Evolutionary conservation across 2,888 invertebrate genomes (phyloP), one percentile per base, ranked within the genome.

Genomic region (Sialis lutaria): DNA sequence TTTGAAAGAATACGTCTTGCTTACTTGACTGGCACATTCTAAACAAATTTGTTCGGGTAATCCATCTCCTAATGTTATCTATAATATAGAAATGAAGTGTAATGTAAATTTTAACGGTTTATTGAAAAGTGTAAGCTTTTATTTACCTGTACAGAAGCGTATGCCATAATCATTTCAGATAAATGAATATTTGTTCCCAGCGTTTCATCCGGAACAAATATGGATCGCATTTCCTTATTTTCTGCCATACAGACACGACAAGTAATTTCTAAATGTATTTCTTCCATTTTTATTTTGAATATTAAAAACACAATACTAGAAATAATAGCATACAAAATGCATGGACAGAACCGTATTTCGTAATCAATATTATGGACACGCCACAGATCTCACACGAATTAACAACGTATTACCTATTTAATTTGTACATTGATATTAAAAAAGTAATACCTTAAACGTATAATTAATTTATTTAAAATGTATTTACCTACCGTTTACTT

Each of bases 1-100:
- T 53, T 70, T 70, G 53, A 72, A 72, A 40, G 63, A 56, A 55
- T 73, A 73, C 7, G 72, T 60, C 6, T 67, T 60, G 47, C 72
- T 61, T 10, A 75, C 62, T 46, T 65, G 62, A 49, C 64, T 64
- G 1, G 68, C 65, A 58, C 79, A 80, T 6, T 64, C 61, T 50
- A 62, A 55, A 55, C 79, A 80, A 43, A 79, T 63, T 46, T 67
- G 67, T 55, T 76, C 73, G 1, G 79, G 77, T 47, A 79, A 58
- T 37, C 72, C 72, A 63, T 79, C 78, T 39, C 68, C 68, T 12
- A 61, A 50, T 10, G 61, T 60, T 47, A 68, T 60, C 62, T 62
- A 49, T 30, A 57, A 22, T 22, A 58, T 50, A 50, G 42, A 49
- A 48, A 49, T 47, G 10, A 48, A 33, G 32, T 42, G 9, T 9